These are phyloP conservation scores for Eilema sororculum DNA, from an alignment of 2,888 invertebrate species.

Conservation along the genomic window DNA sequence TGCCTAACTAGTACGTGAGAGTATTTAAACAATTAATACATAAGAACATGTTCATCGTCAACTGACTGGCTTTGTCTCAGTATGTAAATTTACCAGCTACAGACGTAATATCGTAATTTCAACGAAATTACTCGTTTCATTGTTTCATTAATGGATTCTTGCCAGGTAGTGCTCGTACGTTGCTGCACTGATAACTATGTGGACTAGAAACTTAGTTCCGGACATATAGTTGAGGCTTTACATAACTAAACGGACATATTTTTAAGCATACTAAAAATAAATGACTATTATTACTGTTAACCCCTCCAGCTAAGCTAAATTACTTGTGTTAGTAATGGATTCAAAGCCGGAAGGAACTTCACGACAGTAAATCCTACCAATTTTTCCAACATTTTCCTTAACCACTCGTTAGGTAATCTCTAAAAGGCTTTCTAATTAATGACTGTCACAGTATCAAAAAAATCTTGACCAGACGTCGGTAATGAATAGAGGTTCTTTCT, in stretches of 20 bases:
- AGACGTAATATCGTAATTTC: constrained; percentile 23
- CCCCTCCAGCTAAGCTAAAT: no score
- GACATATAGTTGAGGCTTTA: not conserved
- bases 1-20: not conserved
- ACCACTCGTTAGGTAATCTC: not conserved
- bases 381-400: no score
- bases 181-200: constrained; percentile 16
- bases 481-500: not conserved
- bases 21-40: constrained; percentile 10
- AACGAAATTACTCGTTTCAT: constrained; percentile 21
- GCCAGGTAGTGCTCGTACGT: constrained; percentile 16
- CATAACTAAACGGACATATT: not conserved
- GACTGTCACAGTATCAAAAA: not conserved
- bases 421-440: not conserved
- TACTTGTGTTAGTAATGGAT: no score
- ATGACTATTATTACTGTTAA: no score
- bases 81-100: constrained; percentile 19
- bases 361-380: no score
- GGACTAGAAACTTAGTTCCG: constrained; percentile 23
- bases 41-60: not conserved
- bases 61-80: constrained; percentile 13
- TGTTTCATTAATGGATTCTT: constrained; percentile 19
- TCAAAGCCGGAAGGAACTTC: no score
- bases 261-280: no score
- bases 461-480: not conserved